These are phyloP conservation scores for Philopedon plagiatum DNA, from an alignment of 2,888 invertebrate species.

Conservation along the genomic window DNA sequence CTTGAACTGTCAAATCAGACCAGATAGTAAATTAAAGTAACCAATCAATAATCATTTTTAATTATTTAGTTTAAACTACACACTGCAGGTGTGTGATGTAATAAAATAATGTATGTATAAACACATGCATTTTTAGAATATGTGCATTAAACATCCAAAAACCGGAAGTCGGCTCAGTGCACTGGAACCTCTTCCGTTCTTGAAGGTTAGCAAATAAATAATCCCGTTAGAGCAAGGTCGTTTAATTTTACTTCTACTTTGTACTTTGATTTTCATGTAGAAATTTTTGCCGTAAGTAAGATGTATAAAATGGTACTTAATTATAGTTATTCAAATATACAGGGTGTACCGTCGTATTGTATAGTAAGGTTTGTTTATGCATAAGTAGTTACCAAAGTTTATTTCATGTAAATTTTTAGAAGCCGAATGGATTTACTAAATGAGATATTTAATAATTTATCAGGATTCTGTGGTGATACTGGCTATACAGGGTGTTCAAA, in stretches of 20 bases:
- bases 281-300: slow-evolving; percentile 20
- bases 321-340: slow-evolving; percentile 11
- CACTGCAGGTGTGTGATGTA: slow-evolving; percentile 13
- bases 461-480: too few relatives aligned
- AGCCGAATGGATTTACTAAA: too few relatives aligned
- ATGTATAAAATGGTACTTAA: slow-evolving; percentile 15
- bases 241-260: slow-evolving; percentile 40
- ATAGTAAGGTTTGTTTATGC: not conserved
- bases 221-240: slow-evolving; percentile 58
- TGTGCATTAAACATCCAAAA: slow-evolving; percentile 28
- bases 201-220: slow-evolving; percentile 53
- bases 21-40: not conserved
- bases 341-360: not conserved
- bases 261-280: slow-evolving; percentile 40
- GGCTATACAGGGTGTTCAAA: too few relatives aligned
- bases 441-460: too few relatives aligned
- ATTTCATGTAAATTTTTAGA: too few relatives aligned
- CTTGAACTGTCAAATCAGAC: too few relatives aligned
- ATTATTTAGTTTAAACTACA: not conserved
- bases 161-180: slow-evolving; percentile 54
- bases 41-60: not conserved
- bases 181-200: slow-evolving; percentile 58
- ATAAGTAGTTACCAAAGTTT: too few relatives aligned
- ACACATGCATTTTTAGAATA: slow-evolving; percentile 23
- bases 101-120: slow-evolving; percentile 4